Conservation (phyloP, 1,140 invertebrate species). For the Drosophila virilis region DNA sequence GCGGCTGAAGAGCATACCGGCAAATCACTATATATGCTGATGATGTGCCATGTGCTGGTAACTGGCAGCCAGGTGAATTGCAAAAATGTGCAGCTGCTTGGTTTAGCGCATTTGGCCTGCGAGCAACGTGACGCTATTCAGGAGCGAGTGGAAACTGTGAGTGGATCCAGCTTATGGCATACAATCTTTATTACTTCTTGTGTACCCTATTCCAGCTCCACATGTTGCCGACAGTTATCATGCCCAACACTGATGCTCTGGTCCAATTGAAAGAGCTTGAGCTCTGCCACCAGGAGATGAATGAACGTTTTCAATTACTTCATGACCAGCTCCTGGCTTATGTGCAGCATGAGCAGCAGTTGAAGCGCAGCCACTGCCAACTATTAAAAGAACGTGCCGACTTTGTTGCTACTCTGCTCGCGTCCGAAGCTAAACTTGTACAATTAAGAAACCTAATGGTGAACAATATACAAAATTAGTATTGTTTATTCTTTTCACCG, state of each 20-base stretch:
- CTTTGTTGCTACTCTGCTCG: conserved; percentile 31
- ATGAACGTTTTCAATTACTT: conserved; percentile 32
- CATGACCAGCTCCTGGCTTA: conserved; percentile 36
- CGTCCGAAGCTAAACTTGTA: conserved; percentile 34
- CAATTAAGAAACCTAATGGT: conserved; percentile 22
- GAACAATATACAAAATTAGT: neutral
- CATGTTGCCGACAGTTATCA: neutral
- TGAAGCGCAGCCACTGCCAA: conserved; percentile 21
- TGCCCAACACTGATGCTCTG: neutral
- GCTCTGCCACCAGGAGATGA: conserved; percentile 27
- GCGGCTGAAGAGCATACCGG: conserved; percentile 7
- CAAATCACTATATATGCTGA: conserved; percentile 27
- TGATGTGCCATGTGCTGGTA: conserved; percentile 41
- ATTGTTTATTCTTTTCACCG: neutral
- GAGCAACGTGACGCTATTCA: conserved; percentile 6
- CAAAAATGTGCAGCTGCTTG: conserved; percentile 36
- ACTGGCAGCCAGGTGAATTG: conserved; percentile 27
- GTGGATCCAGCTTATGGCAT: neutral
- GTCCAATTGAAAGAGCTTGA: conserved; percentile 17
- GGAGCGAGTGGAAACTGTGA: conserved; percentile 8
- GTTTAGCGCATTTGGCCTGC: conserved; percentile 39
- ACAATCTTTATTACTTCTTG: too few relatives aligned
- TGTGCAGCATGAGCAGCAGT: conserved; percentile 41
- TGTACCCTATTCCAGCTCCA: neutral
- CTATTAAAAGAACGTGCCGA: conserved; percentile 28